Conservation (phyloP, 2,113 vertebrate species). For the Aldabrachelys gigantea region DNA sequence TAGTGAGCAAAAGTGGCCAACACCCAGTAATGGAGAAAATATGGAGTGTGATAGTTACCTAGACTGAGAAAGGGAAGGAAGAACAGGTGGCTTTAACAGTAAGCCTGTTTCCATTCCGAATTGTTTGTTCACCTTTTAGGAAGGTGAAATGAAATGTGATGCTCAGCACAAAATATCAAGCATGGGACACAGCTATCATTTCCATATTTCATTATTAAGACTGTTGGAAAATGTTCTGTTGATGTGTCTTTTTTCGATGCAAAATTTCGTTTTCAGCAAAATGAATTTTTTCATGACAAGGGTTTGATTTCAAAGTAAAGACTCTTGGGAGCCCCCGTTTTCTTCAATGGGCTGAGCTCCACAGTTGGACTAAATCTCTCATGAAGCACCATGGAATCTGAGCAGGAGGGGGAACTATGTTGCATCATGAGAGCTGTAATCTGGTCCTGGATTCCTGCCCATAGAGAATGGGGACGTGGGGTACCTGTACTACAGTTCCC, state of each 20-base stretch:
- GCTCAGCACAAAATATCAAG: not conserved
- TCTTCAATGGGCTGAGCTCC: too few relatives aligned
- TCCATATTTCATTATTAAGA: not conserved
- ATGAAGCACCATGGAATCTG: not conserved
- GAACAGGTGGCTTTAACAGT: constrained; percentile 3
- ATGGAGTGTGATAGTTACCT: not conserved
- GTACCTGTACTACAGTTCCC: not conserved
- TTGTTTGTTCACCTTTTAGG: constrained; percentile 40
- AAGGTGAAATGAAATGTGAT: constrained; percentile 2
- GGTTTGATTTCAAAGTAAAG: not conserved
- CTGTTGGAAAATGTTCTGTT: not conserved
- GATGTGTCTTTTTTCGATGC: not conserved
- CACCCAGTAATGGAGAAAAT: constrained; percentile 33
- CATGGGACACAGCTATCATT: constrained; percentile 20
- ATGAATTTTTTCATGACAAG: not conserved
- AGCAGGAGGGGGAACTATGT: not conserved
- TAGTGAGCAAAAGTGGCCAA: not conserved
- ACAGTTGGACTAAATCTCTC: not conserved
- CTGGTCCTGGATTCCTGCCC: not conserved
- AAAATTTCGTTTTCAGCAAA: not conserved
- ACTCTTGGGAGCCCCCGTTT: not conserved
- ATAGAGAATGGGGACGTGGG: not conserved
- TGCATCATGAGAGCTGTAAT: not conserved
- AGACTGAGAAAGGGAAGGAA: not conserved
- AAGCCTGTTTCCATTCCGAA: not conserved